phyloP scores from a whole-genome alignment of 64 coral and sea anemone genomes.

The Montipora sp. region DNA sequence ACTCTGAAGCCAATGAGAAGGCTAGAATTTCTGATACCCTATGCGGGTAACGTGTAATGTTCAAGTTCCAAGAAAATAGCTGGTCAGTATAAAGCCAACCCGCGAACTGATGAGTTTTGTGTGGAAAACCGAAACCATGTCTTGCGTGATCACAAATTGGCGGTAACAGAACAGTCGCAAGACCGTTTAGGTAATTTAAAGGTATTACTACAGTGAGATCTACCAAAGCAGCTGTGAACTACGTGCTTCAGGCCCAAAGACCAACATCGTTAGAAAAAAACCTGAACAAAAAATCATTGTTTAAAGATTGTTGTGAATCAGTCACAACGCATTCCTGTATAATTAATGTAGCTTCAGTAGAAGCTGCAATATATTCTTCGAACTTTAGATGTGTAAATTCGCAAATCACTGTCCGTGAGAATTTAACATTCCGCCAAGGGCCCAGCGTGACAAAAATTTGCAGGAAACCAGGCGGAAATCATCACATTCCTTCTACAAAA shows the following conservation, averaged over 20 bases:
- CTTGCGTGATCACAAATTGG: not conserved
- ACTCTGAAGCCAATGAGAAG: not conserved
- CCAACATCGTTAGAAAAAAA: not conserved
- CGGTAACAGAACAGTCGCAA: not conserved
- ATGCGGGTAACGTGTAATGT: not conserved
- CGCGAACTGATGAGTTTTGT: too few relatives aligned
- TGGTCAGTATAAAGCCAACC: not conserved
- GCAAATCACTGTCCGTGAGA: too few relatives aligned
- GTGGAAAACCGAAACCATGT: not conserved
- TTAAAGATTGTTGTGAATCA: not conserved
- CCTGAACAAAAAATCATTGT: not conserved
- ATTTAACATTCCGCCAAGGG: too few relatives aligned
- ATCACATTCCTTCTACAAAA: not conserved
- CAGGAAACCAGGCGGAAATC: too few relatives aligned
- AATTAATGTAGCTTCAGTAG: too few relatives aligned
- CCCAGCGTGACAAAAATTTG: too few relatives aligned
- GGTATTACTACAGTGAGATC: not conserved
- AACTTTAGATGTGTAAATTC: too few relatives aligned
- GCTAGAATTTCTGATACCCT: not conserved
- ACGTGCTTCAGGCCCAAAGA: not conserved
- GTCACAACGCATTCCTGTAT: too few relatives aligned
- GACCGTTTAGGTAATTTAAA: constrained; percentile 8
- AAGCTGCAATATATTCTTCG: too few relatives aligned
- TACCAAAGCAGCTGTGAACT: constrained; percentile 6
- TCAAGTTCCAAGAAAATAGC: not conserved